These are phyloP conservation scores for Australoheros facetus DNA, from an alignment of 2,797 vertebrate genomes.

Conservation along the genomic window DNA sequence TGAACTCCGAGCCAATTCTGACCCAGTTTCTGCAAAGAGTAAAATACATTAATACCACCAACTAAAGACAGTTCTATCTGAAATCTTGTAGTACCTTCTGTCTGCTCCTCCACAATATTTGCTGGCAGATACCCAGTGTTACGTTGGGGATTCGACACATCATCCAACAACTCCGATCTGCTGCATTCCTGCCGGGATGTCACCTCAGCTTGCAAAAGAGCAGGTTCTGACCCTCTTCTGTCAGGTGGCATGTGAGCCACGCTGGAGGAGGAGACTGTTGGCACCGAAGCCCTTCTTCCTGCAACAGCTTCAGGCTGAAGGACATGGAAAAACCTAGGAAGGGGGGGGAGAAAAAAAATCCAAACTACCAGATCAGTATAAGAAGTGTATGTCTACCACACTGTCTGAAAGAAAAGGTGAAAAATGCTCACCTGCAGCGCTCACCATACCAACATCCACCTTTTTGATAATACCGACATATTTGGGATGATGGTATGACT, in stretches of 20 bases:
- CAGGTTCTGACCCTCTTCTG: slow-evolving; percentile 72
- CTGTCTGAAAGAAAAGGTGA: too few relatives aligned
- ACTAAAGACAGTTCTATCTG: fast-evolving
- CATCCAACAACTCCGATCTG: slow-evolving; percentile 10
- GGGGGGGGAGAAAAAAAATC: neutral
- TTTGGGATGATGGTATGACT: slow-evolving; percentile 54
- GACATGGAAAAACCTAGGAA: slow-evolving; percentile 82
- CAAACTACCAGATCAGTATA: neutral
- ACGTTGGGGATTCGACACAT: neutral
- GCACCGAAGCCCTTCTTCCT: slow-evolving; percentile 54
- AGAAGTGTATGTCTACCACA: neutral
- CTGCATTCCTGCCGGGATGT: slow-evolving; percentile 20
- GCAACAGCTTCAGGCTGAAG: slow-evolving; percentile 30
- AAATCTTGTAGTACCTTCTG: slow-evolving; percentile 52
- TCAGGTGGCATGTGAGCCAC: neutral
- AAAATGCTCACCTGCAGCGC: slow-evolving; percentile 79
- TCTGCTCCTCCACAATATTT: slow-evolving; percentile 62
- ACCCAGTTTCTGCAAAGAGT: slow-evolving; percentile 17
- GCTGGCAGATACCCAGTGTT: slow-evolving; percentile 22
- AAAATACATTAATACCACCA: neutral
- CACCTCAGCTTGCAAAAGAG: slow-evolving; percentile 30
- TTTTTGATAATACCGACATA: slow-evolving; percentile 88
- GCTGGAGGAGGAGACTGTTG: slow-evolving; percentile 45
- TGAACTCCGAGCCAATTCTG: slow-evolving; percentile 7
- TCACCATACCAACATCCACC: slow-evolving; percentile 86